Conservation (phyloP, 1,140 invertebrate genomes). For the Chionoecetes opilio region DNA sequence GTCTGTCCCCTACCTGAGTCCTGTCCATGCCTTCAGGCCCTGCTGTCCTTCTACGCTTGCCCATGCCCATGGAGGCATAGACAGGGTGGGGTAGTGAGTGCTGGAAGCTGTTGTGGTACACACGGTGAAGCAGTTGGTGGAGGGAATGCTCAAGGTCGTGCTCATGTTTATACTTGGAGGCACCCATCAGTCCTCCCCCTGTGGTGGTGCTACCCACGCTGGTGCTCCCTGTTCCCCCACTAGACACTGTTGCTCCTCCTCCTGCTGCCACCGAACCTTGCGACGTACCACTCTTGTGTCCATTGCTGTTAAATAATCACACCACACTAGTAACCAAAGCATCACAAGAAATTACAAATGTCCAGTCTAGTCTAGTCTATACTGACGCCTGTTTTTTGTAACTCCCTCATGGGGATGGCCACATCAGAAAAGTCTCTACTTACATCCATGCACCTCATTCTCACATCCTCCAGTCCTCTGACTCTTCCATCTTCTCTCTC, state of each 20-base stretch:
- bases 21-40: conserved; percentile 87
- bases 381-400: too few species aligned
- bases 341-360: too few species aligned
- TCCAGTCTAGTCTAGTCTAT: too few species aligned
- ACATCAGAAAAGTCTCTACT: too few species aligned
- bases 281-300: not conserved
- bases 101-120: conserved; percentile 96
- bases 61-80: conserved; percentile 94
- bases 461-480: too few species aligned
- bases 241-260: not conserved
- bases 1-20: conserved; percentile 86
- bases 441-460: too few species aligned
- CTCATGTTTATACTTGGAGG: conserved; percentile 89
- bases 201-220: conserved; percentile 83
- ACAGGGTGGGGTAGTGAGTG: conserved; percentile 97
- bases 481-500: too few species aligned
- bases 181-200: not conserved
- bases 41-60: conserved; percentile 93
- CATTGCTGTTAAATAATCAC: not conserved
- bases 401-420: too few species aligned
- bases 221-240: not conserved
- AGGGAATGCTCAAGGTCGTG: conserved; percentile 98
- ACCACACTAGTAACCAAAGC: too few species aligned
- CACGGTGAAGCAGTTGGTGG: conserved; percentile 95
- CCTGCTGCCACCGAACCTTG: not conserved